Evolutionary conservation across 2,113 vertebrate species (phyloP).

Genomic region (Recurvirostra avosetta): DNA sequence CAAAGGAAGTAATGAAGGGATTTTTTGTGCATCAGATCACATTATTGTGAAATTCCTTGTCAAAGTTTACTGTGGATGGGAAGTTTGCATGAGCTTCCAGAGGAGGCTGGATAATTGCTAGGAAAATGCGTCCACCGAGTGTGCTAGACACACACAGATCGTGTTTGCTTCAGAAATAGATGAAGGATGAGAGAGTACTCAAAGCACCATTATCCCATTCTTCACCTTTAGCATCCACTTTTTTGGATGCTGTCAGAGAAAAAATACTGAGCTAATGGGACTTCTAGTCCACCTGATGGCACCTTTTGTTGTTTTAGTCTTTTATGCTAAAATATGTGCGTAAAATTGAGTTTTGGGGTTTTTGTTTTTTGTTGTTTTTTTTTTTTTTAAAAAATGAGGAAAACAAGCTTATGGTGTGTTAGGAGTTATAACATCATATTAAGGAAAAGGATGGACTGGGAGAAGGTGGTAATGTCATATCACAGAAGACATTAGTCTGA

Average conservation of each 20-base stretch:
- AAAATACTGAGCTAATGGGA: neutral
- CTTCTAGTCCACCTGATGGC: neutral
- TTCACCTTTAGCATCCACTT: neutral
- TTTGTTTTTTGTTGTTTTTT: neutral
- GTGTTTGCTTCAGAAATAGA: neutral
- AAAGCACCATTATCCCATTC: neutral
- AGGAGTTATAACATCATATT: too few species aligned
- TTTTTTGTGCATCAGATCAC: neutral
- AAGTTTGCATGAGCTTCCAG: neutral
- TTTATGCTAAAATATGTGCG: neutral
- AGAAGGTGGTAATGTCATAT: neutral
- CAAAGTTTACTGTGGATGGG: neutral
- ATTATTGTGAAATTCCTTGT: neutral
- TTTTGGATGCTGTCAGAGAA: neutral
- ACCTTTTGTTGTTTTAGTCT: neutral
- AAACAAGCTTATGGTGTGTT: neutral
- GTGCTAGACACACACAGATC: neutral
- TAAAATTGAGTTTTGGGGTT: neutral
- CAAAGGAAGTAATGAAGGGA: neutral
- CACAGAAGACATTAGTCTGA: neutral
- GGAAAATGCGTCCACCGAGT: neutral
- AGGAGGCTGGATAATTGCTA: neutral
- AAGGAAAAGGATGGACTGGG: neutral
- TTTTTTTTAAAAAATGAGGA: neutral
- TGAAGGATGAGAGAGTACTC: neutral